Evolutionary conservation across 2,113 vertebrate species (phyloP).

Genomic region (Gymnorhina tibicen): DNA sequence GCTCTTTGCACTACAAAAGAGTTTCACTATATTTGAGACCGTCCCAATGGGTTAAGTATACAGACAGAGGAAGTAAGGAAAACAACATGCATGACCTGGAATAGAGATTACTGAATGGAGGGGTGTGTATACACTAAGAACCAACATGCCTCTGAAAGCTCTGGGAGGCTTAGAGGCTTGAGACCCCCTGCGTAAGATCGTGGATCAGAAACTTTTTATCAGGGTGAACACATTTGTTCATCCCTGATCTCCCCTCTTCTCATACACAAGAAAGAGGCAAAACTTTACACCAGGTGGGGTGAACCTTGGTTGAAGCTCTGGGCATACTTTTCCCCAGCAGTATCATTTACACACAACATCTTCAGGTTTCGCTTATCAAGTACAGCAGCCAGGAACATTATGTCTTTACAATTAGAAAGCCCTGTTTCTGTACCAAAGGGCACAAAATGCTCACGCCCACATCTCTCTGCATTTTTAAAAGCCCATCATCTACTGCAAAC

Average conservation of each 20-base stretch:
- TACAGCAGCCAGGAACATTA: background rate
- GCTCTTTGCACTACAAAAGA: background rate
- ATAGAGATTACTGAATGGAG: constrained; percentile 41
- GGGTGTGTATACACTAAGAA: background rate
- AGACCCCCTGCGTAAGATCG: background rate
- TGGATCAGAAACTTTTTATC: background rate
- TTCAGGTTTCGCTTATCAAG: background rate
- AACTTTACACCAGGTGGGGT: background rate
- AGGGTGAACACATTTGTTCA: background rate
- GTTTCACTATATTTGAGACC: background rate
- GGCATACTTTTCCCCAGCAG: background rate
- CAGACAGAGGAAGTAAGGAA: constrained; percentile 23
- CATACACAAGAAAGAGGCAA: background rate
- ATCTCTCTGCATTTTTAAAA: background rate
- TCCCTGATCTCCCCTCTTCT: background rate
- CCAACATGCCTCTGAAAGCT: background rate
- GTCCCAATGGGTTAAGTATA: background rate
- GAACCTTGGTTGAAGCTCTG: background rate
- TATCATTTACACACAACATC: background rate
- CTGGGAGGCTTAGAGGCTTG: background rate
- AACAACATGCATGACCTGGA: background rate
- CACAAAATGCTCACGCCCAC: background rate
- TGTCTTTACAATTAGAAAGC: background rate
- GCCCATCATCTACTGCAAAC: background rate
- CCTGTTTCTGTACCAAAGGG: background rate